Base-by-base conservation (phyloP, 2,797 vertebrate genomes). In the Sebastes variabilis region DNA sequence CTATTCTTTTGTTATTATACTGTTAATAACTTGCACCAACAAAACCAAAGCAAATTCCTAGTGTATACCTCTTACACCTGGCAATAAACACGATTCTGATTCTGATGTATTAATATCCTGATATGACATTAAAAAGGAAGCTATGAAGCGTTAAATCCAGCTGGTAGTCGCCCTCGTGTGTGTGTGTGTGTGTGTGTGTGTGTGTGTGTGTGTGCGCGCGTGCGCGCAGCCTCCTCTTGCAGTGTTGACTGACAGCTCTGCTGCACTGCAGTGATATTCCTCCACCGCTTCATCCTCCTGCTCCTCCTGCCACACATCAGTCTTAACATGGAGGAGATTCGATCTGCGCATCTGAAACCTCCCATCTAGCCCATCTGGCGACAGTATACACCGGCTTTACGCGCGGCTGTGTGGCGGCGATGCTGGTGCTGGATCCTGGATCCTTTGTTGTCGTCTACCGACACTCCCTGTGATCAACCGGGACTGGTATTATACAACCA, bases 181-280 rank as follows among this genome's bases (percentile, higher is more conserved):
- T 14, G 36, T 38, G 36, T 38, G 36, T 13, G 34, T 34, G 34
- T 11, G 34, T 34, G 32, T 11, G 6, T 36, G 73, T 65, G 36
- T 74, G 36, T 74, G 74, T 14, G 64, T 24, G 78, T 71, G 2
- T 11, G 34, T 2, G n/a, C n/a, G n/a, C n/a, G n/a, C n/a, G 34
- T 11, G 34, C 12, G 34, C 4, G 78, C 73, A 83, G 80, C 83
- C 89, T 84, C 76, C 81, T 75, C 82, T 16, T 16, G 76, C 66
- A 38, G 64, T 55, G 73, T 66, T 93, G 90, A 92, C 90, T 91
- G 93, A 92, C 92, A 93, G 90, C 88, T 94, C 90, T 95, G 92
- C 92, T 95, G 95, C 96, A 95, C 91, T 95, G 95, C 96, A 90
- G 95, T 95, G 87, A 86, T 38, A 38, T 88, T 80, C 88, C 86